Percentiles rank a stretch among this genome's conserved stretches.
Conservation (phyloP, 2,888 invertebrate genomes). For the Autographa pulchrina region DNA sequence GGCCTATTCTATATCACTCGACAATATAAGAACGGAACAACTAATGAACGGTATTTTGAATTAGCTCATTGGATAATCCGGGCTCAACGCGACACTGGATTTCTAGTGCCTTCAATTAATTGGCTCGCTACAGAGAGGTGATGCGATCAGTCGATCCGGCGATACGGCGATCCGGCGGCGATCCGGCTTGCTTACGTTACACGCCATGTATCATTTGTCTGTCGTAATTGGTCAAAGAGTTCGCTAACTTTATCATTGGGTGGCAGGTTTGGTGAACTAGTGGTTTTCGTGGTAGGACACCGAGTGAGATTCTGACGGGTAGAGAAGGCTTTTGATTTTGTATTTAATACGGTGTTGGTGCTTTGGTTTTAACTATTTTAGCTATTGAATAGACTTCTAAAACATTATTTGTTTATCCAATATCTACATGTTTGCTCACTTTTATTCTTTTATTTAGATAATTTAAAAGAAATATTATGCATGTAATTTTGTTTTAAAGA, state of each 20-base stretch:
- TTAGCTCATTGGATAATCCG: constrained; percentile 49
- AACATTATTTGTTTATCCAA: background rate
- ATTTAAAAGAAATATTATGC: too few species aligned
- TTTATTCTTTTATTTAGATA: background rate
- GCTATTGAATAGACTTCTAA: background rate
- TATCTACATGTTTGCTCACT: background rate
- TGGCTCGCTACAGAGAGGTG: constrained; percentile 45
- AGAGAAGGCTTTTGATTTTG: background rate
- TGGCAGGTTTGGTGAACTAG: constrained; percentile 18
- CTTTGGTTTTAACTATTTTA: background rate
- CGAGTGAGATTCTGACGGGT: constrained; percentile 18
- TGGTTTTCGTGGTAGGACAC: constrained; percentile 19
- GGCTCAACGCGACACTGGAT: constrained; percentile 51
- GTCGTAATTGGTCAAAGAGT: constrained; percentile 62
- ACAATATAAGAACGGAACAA: constrained; percentile 26
- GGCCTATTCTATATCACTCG: constrained; percentile 1
- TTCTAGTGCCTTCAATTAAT: constrained; percentile 57
- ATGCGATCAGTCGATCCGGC: constrained; percentile 40
- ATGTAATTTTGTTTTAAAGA: too few species aligned
- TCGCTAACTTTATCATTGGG: constrained; percentile 56
- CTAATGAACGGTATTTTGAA: constrained; percentile 48
- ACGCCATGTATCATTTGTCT: constrained; percentile 50
- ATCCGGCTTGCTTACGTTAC: constrained; percentile 33
- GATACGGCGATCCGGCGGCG: background rate
- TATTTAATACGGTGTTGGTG: background rate